These are phyloP conservation scores for Dunckerocampus dactyliophorus DNA, from an alignment of 2,113 vertebrate species.

Conservation along the genomic window DNA sequence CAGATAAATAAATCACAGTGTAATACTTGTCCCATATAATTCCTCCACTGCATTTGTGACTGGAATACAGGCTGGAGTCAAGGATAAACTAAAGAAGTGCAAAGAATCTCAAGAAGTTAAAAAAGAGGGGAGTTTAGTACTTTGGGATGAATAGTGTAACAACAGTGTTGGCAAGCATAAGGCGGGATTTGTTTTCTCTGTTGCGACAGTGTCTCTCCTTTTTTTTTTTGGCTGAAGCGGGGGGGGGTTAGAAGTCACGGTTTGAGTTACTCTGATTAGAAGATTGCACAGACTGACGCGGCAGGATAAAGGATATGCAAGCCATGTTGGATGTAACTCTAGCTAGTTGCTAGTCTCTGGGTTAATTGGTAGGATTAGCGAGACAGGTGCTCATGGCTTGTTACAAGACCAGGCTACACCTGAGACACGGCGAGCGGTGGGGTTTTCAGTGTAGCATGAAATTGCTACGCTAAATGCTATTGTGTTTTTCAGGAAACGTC, in stretches of 20 bases:
- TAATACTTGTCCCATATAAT: constrained; percentile 62
- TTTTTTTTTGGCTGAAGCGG: constrained; percentile 27
- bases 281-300: constrained; percentile 58
- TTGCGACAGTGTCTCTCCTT: constrained; percentile 22
- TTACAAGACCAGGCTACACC: constrained; percentile 40
- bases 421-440: constrained; percentile 50
- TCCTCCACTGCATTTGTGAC: constrained; percentile 48
- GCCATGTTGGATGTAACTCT: constrained; percentile 56
- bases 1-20: constrained; percentile 58
- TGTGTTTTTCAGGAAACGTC: constrained; percentile 31
- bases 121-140: constrained; percentile 4
- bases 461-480: constrained; percentile 40
- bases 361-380: constrained; percentile 72
- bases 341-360: constrained; percentile 48
- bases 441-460: constrained; percentile 34
- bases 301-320: constrained; percentile 46
- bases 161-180: constrained; percentile 40
- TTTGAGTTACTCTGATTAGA: constrained; percentile 66
- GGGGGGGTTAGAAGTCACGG: constrained; percentile 32
- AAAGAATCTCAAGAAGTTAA: constrained; percentile 33
- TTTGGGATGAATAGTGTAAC: constrained; percentile 28
- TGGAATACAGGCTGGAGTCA: constrained; percentile 32
- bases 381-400: constrained; percentile 68
- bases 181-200: constrained; percentile 46
- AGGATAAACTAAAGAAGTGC: constrained; percentile 31